Base-by-base conservation (phyloP, 2,888 invertebrate genomes). In the Caenorhabditis imperialis region DNA sequence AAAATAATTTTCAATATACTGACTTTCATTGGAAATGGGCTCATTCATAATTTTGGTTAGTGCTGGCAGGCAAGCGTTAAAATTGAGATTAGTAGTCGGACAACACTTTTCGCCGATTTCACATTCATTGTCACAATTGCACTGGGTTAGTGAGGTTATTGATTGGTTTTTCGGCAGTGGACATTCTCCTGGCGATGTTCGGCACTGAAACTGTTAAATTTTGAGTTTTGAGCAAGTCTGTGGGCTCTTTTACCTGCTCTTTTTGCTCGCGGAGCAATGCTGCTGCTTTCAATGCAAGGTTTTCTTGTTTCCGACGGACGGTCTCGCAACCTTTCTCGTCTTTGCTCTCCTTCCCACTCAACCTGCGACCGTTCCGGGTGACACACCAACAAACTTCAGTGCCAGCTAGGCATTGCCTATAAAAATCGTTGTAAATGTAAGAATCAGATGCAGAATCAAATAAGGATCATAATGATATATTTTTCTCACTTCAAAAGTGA, bases 321-420 rank as follows among this genome's bases (percentile, higher is more conserved):
- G 76, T 62, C 51, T 79, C 77, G 44, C 76, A 75, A 18, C 67
- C 58, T 20, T 60, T 60, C 18, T 77, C 75, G 20, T 70, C 57
- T 38, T 55, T 33, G 16, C 55, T 53, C 16, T 79, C 77, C 27
- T 62, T 55, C 47, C 71, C 44, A 0, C 57, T 47, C 20, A 75
- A 25, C 25, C 65, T 54, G 42, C 77, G 30, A n/a, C 80, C 80
- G 25, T 69, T 55, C 30, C 38, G 30, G 8, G 60, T 62, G 0
- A 78, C 80, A 63, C 80, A 81, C 80, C 80, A 81, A 35, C 80
- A 81, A 10, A 53, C 63, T 12, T 76, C 75, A 8, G 78, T 77
- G 27, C 78, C 80, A 12, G 78, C 80, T 14, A 81, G 67, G 30
- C 80, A 81, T 55, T 81, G 80, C 51, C 77, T 79, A 50, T 30